Base-by-base conservation (phyloP, 2,888 invertebrate genomes). In the Bruchidius siliquastri region DNA sequence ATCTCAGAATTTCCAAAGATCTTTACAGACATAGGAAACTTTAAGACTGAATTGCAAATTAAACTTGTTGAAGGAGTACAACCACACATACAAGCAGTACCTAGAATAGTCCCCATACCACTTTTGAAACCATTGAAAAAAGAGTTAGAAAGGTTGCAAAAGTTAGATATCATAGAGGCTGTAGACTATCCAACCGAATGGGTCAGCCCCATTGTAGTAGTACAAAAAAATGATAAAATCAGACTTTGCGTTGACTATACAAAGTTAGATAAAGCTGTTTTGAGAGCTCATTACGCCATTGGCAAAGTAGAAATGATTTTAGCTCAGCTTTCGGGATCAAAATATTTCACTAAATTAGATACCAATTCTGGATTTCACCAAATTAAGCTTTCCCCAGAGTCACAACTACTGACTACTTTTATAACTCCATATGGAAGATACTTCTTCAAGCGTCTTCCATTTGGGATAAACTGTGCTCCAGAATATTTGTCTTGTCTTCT, bases 291-390 rank as follows among this genome's bases (percentile, higher is more conserved):
- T 22, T 78, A 75, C 72, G 81, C 81, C 0, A 76, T 83, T 20
- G 78, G 79, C 30, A 80, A 82, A 32, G 77, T 83, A n/a, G 80
- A 82, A 66, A 76, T 75, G 0, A 76, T 77, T 20, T 70, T 80
- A 72, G 78, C 78, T 10, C 73, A 76, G 67, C 22, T 82, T 68
- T 75, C 75, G 74, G 76, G 78, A 4, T 76, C 79, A 0, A 79
- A 77, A 74, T 66, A 78, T 72, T 83, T 81, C 26, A 71, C 67
- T 71, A 68, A 69, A 32, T 68, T 75, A 73, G 76, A 76, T 70
- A 73, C 76, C 21, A 74, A 72, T 68, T 77, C 77, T 32, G 75
- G 74, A 22, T 74, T 76, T 72, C 72, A 76, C 69, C 74, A 76
- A 69, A 76, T 78, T 6, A 70, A 71, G 70, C 67, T 77, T 22